Base-by-base conservation (phyloP, 2,113 vertebrate genomes). In the Passerina amoena region DNA sequence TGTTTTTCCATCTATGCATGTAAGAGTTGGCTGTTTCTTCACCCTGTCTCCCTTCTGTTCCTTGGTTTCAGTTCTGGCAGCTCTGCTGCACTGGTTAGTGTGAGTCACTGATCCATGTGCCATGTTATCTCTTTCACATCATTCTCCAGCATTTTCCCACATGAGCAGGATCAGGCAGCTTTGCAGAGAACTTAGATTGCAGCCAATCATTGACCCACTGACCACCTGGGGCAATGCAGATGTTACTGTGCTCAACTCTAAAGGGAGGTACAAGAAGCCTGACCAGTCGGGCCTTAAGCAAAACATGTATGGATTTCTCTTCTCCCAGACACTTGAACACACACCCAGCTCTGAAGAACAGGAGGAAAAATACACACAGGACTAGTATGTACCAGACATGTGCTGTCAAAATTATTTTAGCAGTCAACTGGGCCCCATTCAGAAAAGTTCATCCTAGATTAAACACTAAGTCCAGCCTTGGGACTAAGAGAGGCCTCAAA, bases 31-130 rank as follows among this genome's bases (percentile, higher is more conserved):
- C 54, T 92, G 40, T 56, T 83, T 60, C 45, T 85, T 73, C 68
- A 60, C 47, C 31, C 72, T 22, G 31, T 71, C 76, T 94, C 60
- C 37, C 40, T 94, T 30, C 42, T 70, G 10, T 60, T 90, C 35
- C 53, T 54, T 5, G 2, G 51, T 80, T 92, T 88, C 65, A 82
- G 54, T 71, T 83, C 80, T 83, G 91, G 64, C 76, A 10, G 1
- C 19, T 63, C 71, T 88, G 75, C 54, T 91, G 59, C 63, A 12
- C 24, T 70, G 78, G 78, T 73, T 70, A 83, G 64, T 30, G 50
- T 96, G 93, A 96, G 71, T 95, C 95, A 96, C 79, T 87, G 70
- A 88, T 31, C 71, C 47, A 47, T 51, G 76, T 51, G 75, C 71
- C 50, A 38, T 40, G 20, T 80, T 90, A 82, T 60, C 42, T 88